A percentile compares a stretch with the other conserved stretches of the same genome.
These are phyloP conservation scores for Saxidomus purpurata DNA, from an alignment of 1,140 invertebrate species.

Conservation along the genomic window DNA sequence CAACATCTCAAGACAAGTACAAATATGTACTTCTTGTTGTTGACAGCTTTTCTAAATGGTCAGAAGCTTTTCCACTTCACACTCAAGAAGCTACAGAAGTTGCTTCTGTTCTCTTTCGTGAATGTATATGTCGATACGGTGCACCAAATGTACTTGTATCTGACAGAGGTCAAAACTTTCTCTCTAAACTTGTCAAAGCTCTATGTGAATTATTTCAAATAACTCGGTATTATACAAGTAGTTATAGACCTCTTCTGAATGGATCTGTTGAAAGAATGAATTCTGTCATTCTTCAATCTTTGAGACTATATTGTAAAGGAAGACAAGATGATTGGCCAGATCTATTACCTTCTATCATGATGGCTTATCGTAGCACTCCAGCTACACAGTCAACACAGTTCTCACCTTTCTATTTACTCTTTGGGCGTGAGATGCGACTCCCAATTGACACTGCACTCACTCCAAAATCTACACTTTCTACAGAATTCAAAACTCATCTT, in stretches of 20 bases:
- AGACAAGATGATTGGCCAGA: conserved; percentile 62
- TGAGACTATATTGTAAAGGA: conserved; percentile 43
- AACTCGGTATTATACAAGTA: neutral
- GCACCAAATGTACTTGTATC: conserved; percentile 35
- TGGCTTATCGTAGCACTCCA: conserved; percentile 40
- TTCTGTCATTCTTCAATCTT: conserved; percentile 25
- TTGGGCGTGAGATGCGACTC: neutral
- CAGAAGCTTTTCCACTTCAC: neutral
- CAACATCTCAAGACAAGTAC: neutral
- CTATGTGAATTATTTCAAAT: conserved; percentile 50
- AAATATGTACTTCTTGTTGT: conserved; percentile 39
- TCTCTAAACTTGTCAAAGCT: conserved; percentile 30
- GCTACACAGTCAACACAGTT: neutral
- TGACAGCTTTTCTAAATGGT: conserved; percentile 6
- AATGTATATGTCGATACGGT: conserved; percentile 51
- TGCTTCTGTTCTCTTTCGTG: conserved; percentile 8
- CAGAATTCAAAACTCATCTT: neutral
- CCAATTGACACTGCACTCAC: neutral
- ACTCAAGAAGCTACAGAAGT: conserved; percentile 16
- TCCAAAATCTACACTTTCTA: neutral
- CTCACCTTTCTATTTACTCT: conserved; percentile 1
- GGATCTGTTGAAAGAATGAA: conserved; percentile 45
- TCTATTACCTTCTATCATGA: conserved; percentile 38
- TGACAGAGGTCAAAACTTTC: conserved; percentile 48
- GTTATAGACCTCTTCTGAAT: conserved; percentile 60